Evolutionary conservation across 2,797 vertebrate genomes (phyloP), one percentile per base, ranked within the genome.

Genomic region (Epinephelus awoara): DNA sequence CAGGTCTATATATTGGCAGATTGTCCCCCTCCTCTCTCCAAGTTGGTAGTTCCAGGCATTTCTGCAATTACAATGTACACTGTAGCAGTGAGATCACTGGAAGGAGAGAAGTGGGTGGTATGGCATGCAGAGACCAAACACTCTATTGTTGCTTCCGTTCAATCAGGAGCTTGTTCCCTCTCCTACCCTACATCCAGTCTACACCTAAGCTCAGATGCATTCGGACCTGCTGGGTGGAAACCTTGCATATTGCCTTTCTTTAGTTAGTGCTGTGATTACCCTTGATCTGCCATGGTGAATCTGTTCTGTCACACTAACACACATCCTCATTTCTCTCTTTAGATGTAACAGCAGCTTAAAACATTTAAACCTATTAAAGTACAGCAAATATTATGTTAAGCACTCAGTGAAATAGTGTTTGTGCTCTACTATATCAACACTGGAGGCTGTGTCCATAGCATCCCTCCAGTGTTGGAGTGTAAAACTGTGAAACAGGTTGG

Each of bases 61-160:
- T 83, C 63, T 86, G 67, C 62, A 52, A 47, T 89, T 72, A 85
- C 84, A 89, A 81, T 79, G 70, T 80, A 55, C 63, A 73, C 71
- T 88, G 80, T 23, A 81, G 51, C 77, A 75, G 79, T 77, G 80
- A 86, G 83, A 57, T 91, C 74, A 67, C 51, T 80, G 63, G 29
- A 77, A 75, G 72, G 58, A 85, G 78, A 81, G 72, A 70, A 80
- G 91, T 93, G 89, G 91, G 92, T 75, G 88, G 72, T 72, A 55
- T 64, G 83, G 88, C 77, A 89, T 84, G 76, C 71, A 42, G 38
- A 72, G 56, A 90, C 77, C 19, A 89, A 92, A 77, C 56, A n/a
- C 84, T 79, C 85, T 71, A 83, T 92, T 94, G 91, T 93, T 91
- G 47, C 51, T 34, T 86, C 46, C 50, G 29, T 72, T 88, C 79